These are phyloP conservation scores for Salvelinus sp. DNA, from an alignment of 2,113 vertebrate genomes.

Conservation along the genomic window DNA sequence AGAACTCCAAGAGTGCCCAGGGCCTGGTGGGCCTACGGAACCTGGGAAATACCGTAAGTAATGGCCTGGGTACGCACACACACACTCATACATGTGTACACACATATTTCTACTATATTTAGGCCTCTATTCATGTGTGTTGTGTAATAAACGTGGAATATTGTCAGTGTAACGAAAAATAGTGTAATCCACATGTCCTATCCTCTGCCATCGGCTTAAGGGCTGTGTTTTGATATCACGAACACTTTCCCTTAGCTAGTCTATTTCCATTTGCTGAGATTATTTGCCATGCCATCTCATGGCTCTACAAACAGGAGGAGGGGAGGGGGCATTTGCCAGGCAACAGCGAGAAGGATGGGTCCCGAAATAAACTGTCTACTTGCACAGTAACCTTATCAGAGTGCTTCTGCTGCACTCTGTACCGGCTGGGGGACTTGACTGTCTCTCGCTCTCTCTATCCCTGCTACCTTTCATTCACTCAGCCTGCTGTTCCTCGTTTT, in stretches of 20 bases:
- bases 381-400: constrained; percentile 49
- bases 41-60: constrained; percentile 96
- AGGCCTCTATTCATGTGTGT: no score
- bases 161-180: not conserved
- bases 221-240: constrained; percentile 28
- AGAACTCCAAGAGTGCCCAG: constrained; percentile 92
- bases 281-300: constrained; percentile 39
- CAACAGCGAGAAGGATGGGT: constrained; percentile 55
- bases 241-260: constrained; percentile 18
- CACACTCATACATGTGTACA: not conserved
- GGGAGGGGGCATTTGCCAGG: constrained; percentile 42
- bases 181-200: not conserved
- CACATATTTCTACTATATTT: no score
- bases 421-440: not conserved
- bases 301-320: constrained; percentile 23
- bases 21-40: constrained; percentile 94
- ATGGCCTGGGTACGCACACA: not conserved
- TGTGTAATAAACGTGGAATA: no score
- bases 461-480: no score
- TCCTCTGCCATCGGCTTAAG: constrained; percentile 13
- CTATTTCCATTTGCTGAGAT: constrained; percentile 12
- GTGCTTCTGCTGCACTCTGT: constrained; percentile 22
- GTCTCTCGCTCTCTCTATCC: not conserved
- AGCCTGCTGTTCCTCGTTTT: no score
- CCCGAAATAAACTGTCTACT: constrained; percentile 64